phyloP scores from a whole-genome alignment of 2,888 invertebrate genomes.

The Drosophila atripex region DNA sequence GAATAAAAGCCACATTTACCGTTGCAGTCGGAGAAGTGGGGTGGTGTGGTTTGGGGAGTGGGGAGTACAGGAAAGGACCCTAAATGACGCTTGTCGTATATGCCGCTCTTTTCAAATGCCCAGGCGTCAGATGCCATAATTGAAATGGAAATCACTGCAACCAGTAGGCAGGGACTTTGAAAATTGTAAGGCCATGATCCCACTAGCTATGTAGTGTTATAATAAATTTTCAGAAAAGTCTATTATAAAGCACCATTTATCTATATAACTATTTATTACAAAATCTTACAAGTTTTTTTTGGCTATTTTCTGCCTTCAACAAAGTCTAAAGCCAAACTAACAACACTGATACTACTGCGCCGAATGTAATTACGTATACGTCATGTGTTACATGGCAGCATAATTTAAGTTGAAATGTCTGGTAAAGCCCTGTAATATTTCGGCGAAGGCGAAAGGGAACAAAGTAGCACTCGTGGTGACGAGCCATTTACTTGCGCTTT shows the following conservation, averaged over 20 bases:
- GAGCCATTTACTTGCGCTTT: constrained; percentile 70
- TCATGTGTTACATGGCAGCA: constrained; percentile 56
- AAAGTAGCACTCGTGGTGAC: constrained; percentile 45
- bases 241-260: too few relatives aligned
- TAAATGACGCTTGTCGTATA: constrained; percentile 9
- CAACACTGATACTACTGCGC: constrained; percentile 5
- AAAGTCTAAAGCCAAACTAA: neutral
- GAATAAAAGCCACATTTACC: constrained; percentile 71
- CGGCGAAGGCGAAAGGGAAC: constrained; percentile 14
- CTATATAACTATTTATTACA: too few relatives aligned
- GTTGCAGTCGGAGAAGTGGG: constrained; percentile 21
- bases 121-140: constrained; percentile 63
- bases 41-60: neutral
- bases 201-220: neutral
- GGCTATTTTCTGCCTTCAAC: constrained; percentile 5
- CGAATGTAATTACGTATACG: constrained; percentile 62
- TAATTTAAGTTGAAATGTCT: constrained; percentile 50
- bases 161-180: constrained; percentile 23
- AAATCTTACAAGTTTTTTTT: neutral
- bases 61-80: constrained; percentile 2
- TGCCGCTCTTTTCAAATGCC: constrained; percentile 42
- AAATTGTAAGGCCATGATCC: constrained; percentile 7
- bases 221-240: too few relatives aligned
- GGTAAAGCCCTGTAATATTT: constrained; percentile 36
- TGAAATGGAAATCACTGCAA: constrained; percentile 68